Conservation (phyloP, 1,140 invertebrate species). For the Diabrotica virgifera region DNA sequence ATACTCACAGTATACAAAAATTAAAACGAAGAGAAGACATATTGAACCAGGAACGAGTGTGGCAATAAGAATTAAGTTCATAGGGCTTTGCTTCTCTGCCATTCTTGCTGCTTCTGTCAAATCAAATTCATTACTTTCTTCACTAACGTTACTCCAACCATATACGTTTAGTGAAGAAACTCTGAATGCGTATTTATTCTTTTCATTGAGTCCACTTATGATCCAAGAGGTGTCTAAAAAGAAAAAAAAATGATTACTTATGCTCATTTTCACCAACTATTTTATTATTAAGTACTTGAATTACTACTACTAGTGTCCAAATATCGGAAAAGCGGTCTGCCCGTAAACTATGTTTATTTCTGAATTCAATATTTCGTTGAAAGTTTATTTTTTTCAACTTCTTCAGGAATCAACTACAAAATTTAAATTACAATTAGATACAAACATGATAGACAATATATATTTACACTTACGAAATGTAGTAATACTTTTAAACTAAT, state of each 20-base stretch:
- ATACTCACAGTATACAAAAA: slow-evolving; percentile 53
- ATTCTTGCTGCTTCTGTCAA: slow-evolving; percentile 56
- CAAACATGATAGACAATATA: no score
- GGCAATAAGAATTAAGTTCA: slow-evolving; percentile 59
- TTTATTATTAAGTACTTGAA: no score
- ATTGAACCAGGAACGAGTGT: slow-evolving; percentile 54
- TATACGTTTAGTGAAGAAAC: slow-evolving; percentile 75
- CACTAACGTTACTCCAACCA: slow-evolving; percentile 75
- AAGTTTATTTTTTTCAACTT: no score
- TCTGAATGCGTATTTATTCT: slow-evolving; percentile 66
- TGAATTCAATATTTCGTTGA: no score
- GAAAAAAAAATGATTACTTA: slow-evolving; percentile 5
- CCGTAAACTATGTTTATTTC: no score
- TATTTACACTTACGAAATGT: no score
- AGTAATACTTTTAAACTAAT: no score
- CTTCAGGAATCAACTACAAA: no score
- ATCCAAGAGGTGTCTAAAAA: slow-evolving; percentile 72
- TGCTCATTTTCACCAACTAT: no score
- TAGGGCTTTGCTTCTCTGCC: slow-evolving; percentile 55
- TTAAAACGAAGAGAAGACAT: slow-evolving; percentile 47
- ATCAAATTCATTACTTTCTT: slow-evolving; percentile 53
- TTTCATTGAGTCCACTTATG: slow-evolving; percentile 62
- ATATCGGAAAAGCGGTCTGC: no score
- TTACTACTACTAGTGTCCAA: no score
- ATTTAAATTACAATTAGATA: no score